Evolutionary conservation across 1,140 invertebrate genomes (phyloP), one percentile per base, ranked within the genome.

Genomic region (Latrodectus geometricus): DNA sequence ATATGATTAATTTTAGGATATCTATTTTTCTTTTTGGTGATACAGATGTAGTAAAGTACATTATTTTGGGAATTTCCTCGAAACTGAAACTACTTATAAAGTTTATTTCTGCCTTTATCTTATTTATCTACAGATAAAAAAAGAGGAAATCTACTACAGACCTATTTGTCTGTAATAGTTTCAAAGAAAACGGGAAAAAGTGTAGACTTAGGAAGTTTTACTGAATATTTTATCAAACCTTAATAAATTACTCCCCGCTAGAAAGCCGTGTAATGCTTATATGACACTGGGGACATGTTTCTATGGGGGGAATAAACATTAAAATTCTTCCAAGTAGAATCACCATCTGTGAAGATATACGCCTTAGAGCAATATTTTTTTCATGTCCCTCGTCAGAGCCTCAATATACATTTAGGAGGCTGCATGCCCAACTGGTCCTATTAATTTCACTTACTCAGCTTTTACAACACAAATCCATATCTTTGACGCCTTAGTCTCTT

Each of bases 381-480:
- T 61, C 54, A 11, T 61, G 11, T 14, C 11, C 54, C 54, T 61
- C 17, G 54, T 8, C 17, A 14, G 54, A 14, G 54, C 54, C 54
- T 61, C 54, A 61, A 61, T 61, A 8, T 35, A 61, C 54, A 61
- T 61, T 61, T 61, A 17, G 54, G 11, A 61, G 11, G 54, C 54
- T 17, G 54, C 17, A 17, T 1, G 54, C 54, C 54, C 11, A 61
- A 61, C 11, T 17, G 11, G 54, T 54, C 80, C 69, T 61, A 83
- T 83, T 83, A 83, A 83, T 83, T 83, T 83, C 80, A 83, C 80
- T 83, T 83, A 83, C 68, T 83, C 80, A 21, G 12, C 72, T 61
- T 61, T 61, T 61, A 61, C 11, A 14, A 17, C 11, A 8, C 17
- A 8, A 14, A 61, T 61, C 17, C 17, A 61, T 61, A 14, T 61